phyloP scores from a whole-genome alignment of 2,888 invertebrate species.

The Tachina lurida region DNA sequence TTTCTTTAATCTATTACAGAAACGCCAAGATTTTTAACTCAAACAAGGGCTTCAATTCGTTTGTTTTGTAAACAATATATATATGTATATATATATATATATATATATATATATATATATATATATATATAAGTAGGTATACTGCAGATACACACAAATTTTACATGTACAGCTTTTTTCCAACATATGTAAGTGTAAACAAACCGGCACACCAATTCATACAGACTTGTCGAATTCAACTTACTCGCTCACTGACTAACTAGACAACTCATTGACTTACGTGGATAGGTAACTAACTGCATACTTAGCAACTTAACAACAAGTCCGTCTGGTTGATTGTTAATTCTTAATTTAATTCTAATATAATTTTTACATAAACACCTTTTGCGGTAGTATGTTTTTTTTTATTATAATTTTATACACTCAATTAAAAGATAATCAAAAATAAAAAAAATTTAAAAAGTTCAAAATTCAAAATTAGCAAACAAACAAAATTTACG shows the following conservation, averaged over 20 bases:
- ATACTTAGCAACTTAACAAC: constrained; percentile 34
- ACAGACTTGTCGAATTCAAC: not conserved
- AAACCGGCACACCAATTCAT: not conserved
- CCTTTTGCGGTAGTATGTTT: constrained; percentile 17
- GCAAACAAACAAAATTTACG: not conserved
- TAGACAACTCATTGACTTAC: constrained; percentile 20
- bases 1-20: no score
- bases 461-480: not conserved
- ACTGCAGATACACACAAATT: not conserved
- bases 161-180: not conserved
- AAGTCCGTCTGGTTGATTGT: constrained; percentile 44
- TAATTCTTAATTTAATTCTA: constrained; percentile 32
- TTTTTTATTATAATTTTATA: constrained; percentile 40
- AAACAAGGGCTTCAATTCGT: no score
- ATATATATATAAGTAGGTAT: no score
- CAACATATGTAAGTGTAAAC: not conserved
- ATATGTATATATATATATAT: no score
- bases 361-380: constrained; percentile 45
- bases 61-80: no score
- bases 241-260: constrained; percentile 23
- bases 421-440: constrained; percentile 43
- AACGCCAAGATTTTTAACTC: no score
- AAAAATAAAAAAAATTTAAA: constrained; percentile 11
- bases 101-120: no score
- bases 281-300: constrained; percentile 34